phyloP scores from a whole-genome alignment of 2,113 vertebrate species.

The Oryzias celebensis region DNA sequence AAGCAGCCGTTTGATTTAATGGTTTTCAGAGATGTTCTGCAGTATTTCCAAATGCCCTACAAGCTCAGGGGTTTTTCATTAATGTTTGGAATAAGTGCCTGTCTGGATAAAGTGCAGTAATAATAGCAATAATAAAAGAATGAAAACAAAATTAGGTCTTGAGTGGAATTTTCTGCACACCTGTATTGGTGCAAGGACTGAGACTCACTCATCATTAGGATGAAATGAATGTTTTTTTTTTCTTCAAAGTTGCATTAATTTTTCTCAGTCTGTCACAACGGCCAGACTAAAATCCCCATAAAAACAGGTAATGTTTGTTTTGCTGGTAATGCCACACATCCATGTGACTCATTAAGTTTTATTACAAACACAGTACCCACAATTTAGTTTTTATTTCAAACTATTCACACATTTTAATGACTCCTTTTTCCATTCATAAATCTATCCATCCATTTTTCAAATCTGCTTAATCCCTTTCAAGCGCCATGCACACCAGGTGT shows the following conservation, averaged over 20 bases:
- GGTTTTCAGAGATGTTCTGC: conserved; percentile 30
- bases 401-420: too few species aligned
- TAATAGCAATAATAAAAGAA: background rate
- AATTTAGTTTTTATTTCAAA: too few species aligned
- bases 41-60: background rate
- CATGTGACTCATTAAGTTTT: too few species aligned
- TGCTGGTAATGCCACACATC: too few species aligned
- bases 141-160: background rate
- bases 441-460: too few species aligned
- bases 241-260: background rate
- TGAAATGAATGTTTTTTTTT: background rate
- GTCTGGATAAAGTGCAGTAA: conserved; percentile 9
- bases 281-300: too few species aligned
- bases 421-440: too few species aligned
- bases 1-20: conserved; percentile 46
- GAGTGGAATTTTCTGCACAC: background rate
- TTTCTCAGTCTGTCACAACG: background rate
- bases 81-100: conserved; percentile 10
- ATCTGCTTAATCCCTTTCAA: too few species aligned
- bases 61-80: conserved; percentile 29
- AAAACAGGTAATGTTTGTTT: too few species aligned
- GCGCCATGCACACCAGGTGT: too few species aligned
- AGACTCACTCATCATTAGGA: background rate
- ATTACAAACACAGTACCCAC: too few species aligned
- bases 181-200: background rate